phyloP scores from a whole-genome alignment of 2,797 vertebrate species.

The Miichthys miiuy region DNA sequence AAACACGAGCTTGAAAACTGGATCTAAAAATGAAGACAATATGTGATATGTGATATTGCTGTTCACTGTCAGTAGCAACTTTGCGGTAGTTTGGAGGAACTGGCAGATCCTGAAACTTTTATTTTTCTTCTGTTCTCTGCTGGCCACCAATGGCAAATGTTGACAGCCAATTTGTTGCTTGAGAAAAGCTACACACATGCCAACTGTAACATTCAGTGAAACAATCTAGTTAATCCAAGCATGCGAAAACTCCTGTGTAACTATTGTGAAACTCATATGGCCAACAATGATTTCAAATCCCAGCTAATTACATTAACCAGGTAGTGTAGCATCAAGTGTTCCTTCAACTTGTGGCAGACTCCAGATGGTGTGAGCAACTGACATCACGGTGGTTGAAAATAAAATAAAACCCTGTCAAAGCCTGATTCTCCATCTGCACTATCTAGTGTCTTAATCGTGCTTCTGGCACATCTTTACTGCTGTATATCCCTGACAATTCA shows the following conservation, averaged over 20 bases:
- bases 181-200: background rate
- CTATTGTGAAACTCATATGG: slow-evolving; percentile 3
- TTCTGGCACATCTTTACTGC: slow-evolving; percentile 40
- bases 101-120: background rate
- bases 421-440: slow-evolving; percentile 59
- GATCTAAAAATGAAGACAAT: background rate
- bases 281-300: slow-evolving; percentile 5
- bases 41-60: background rate
- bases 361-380: slow-evolving; percentile 56
- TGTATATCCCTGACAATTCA: slow-evolving; percentile 51
- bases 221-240: slow-evolving; percentile 3
- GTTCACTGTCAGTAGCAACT: background rate
- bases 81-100: background rate
- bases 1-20: background rate
- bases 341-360: slow-evolving; percentile 23
- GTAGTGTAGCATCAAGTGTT: slow-evolving; percentile 15
- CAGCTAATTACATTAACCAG: slow-evolving; percentile 15
- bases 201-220: background rate
- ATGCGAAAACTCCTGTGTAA: background rate
- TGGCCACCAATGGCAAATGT: background rate
- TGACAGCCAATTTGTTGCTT: slow-evolving; percentile 7
- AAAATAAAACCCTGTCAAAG: slow-evolving; percentile 54
- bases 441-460: slow-evolving; percentile 44
- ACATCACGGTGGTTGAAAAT: slow-evolving; percentile 37
- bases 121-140: background rate